A percentile compares a stretch with the other conserved stretches of the same genome.
These are phyloP conservation scores for Acanthosepion esculentum DNA, from an alignment of 2,888 invertebrate species.

Conservation along the genomic window DNA sequence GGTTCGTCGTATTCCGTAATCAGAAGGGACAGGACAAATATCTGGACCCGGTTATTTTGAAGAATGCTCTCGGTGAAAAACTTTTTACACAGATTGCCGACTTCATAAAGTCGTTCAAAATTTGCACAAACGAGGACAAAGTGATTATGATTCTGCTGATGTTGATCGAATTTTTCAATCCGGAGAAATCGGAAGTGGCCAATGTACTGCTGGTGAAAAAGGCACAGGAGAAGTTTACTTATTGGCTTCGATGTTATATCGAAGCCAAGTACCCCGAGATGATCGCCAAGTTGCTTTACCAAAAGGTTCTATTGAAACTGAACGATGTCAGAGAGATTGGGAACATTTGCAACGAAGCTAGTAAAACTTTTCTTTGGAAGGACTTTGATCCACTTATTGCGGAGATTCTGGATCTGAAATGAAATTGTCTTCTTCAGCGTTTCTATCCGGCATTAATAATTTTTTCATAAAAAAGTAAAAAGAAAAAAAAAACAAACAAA, in stretches of 20 bases:
- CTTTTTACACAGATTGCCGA: slow-evolving; percentile 35
- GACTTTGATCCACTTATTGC: slow-evolving; percentile 34
- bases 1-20: slow-evolving; percentile 25
- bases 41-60: background rate
- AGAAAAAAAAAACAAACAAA: too few species aligned
- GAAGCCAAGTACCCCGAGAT: slow-evolving; percentile 34
- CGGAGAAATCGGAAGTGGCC: background rate
- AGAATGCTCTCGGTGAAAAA: slow-evolving; percentile 36
- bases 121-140: slow-evolving; percentile 41
- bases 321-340: slow-evolving; percentile 24
- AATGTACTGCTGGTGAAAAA: background rate
- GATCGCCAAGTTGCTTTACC: background rate
- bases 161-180: slow-evolving; percentile 41
- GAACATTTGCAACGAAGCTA: slow-evolving; percentile 42
- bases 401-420: background rate
- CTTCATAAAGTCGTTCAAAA: slow-evolving; percentile 41
- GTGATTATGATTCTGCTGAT: slow-evolving; percentile 41
- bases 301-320: slow-evolving; percentile 34
- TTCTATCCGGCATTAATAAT: too few species aligned
- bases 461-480: too few species aligned
- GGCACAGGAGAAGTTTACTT: slow-evolving; percentile 14
- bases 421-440: background rate
- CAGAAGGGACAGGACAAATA: slow-evolving; percentile 42
- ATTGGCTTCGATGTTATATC: slow-evolving; percentile 17
- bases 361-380: slow-evolving; percentile 25